Percentiles rank a stretch among this genome's conserved stretches.
Evolutionary conservation across 2,113 vertebrate species (phyloP).

Genomic region (Holacanthus passer): DNA sequence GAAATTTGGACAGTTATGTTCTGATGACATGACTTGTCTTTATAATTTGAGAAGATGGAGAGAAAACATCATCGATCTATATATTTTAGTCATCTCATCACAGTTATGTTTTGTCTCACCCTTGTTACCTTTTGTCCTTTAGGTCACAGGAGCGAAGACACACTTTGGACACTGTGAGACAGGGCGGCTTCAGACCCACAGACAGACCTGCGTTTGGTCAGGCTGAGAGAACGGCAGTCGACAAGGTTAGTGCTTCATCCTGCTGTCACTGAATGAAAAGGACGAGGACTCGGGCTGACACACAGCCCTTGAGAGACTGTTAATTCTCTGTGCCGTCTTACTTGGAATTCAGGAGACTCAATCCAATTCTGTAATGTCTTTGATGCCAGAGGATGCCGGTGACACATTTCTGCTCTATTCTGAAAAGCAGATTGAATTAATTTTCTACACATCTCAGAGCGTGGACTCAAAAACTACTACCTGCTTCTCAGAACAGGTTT

Average conservation of each 20-base stretch:
- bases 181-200: constrained; percentile 58
- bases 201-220: constrained; percentile 64
- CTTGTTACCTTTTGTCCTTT: background rate
- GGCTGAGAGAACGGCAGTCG: constrained; percentile 69
- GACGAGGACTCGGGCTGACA: background rate
- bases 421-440: background rate
- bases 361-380: background rate
- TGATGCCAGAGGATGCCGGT: background rate
- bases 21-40: background rate
- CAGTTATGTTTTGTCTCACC: background rate
- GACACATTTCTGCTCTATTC: no score
- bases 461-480: background rate
- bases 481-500: background rate
- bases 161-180: constrained; percentile 83
- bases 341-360: background rate
- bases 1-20: background rate
- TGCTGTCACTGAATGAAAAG: background rate
- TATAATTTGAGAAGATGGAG: background rate
- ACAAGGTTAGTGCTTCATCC: constrained; percentile 76
- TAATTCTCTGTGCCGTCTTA: background rate
- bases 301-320: background rate
- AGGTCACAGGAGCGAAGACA: constrained; percentile 86
- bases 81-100: background rate
- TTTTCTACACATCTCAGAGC: background rate
- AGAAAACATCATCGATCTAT: background rate